A percentile compares a stretch with the other conserved stretches of the same genome.
Conservation (phyloP, 37 sponge, comb jelly and placozoan genomes). For the Lycopodina hypogea region DNA sequence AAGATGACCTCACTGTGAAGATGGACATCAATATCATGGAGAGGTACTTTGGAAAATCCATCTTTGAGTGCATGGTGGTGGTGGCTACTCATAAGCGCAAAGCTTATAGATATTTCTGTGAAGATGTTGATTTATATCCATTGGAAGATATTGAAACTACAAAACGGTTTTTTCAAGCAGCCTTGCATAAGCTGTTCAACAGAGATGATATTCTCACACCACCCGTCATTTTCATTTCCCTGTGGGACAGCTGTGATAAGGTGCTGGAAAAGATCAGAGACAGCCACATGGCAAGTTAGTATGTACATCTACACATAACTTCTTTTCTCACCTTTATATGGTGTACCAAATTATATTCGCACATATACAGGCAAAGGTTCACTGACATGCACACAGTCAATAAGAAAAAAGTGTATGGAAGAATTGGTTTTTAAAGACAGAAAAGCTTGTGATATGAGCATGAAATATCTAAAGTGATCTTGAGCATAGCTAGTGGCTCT, state of each 20-base stretch:
- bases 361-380: no score
- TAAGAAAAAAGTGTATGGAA: no score
- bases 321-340: no score
- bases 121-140: neutral
- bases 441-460: no score
- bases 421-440: no score
- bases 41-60: slow-evolving; percentile 14
- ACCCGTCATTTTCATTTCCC: slow-evolving; percentile 7
- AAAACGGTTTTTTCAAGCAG: neutral
- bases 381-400: no score
- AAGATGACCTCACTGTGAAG: neutral
- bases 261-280: neutral
- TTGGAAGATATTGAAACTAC: neutral
- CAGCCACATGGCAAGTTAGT: neutral
- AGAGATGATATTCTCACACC: neutral
- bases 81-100: slow-evolving; percentile 12
- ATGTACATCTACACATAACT: no score
- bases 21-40: slow-evolving; percentile 18
- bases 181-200: neutral
- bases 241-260: slow-evolving; percentile 3
- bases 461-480: no score
- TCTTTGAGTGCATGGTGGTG: slow-evolving; percentile 43
- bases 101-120: neutral
- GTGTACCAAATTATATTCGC: no score
- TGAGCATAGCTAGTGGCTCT: no score